These are phyloP conservation scores for Chouioia cunea DNA, from an alignment of 2,888 invertebrate genomes.

Conservation along the genomic window DNA sequence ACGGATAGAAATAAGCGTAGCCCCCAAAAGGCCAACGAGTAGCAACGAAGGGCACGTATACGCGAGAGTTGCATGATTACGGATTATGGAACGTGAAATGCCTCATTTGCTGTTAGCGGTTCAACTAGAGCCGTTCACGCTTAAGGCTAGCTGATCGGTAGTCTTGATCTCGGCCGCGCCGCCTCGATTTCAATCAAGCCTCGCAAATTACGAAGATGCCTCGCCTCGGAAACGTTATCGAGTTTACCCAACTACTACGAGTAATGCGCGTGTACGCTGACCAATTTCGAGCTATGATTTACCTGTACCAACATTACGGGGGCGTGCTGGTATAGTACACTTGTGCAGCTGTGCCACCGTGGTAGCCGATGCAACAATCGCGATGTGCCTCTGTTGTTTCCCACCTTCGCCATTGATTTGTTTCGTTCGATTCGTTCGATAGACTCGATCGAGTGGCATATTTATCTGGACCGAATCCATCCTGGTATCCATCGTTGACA, in stretches of 20 bases:
- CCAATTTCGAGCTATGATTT: conserved; percentile 26
- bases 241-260: neutral
- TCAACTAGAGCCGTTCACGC: neutral
- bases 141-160: neutral
- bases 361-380: conserved; percentile 6
- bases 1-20: too few species aligned
- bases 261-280: neutral
- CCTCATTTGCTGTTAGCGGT: conserved; percentile 18
- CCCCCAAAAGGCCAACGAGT: neutral
- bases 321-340: too few species aligned
- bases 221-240: neutral
- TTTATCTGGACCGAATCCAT: too few species aligned
- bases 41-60: conserved; percentile 18
- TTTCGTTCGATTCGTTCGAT: too few species aligned
- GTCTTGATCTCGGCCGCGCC: conserved; percentile 30
- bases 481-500: too few species aligned
- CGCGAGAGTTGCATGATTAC: conserved; percentile 18
- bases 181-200: conserved; percentile 34
- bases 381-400: too few species aligned
- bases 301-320: conserved; percentile 33
- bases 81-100: conserved; percentile 20
- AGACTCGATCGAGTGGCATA: too few species aligned
- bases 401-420: too few species aligned
- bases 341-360: neutral
- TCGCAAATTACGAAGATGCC: too few species aligned